Conservation (phyloP, 2,797 vertebrate species). For the Morus bassanus region DNA sequence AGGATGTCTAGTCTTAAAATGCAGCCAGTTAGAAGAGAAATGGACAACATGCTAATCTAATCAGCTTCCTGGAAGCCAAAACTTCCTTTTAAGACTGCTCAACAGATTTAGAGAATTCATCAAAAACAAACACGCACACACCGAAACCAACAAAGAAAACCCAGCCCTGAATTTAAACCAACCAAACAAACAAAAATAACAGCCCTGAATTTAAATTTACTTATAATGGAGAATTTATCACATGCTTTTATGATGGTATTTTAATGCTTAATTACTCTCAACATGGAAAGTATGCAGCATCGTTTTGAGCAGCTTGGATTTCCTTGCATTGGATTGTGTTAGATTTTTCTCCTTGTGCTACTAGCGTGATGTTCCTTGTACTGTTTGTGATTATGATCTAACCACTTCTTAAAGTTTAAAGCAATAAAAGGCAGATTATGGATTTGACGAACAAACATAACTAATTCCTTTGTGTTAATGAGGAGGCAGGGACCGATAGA, state of each 20-base stretch:
- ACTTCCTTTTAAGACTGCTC: background rate
- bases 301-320: background rate
- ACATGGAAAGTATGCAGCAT: background rate
- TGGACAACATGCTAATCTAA: accelerated
- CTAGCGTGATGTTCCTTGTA: background rate
- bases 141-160: background rate
- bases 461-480: background rate
- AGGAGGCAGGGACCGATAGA: background rate
- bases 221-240: background rate
- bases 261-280: background rate
- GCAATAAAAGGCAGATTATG: background rate
- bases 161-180: background rate
- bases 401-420: background rate
- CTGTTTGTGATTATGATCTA: background rate
- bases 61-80: background rate
- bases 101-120: background rate
- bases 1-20: background rate
- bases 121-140: background rate
- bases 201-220: background rate
- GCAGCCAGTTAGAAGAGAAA: background rate
- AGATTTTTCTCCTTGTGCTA: background rate
- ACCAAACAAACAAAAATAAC: background rate
- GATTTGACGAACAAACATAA: background rate
- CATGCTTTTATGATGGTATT: background rate
- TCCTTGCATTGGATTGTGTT: background rate